Evolutionary conservation across 2,888 invertebrate species (phyloP).

Genomic region (Phymatocera aterrima): DNA sequence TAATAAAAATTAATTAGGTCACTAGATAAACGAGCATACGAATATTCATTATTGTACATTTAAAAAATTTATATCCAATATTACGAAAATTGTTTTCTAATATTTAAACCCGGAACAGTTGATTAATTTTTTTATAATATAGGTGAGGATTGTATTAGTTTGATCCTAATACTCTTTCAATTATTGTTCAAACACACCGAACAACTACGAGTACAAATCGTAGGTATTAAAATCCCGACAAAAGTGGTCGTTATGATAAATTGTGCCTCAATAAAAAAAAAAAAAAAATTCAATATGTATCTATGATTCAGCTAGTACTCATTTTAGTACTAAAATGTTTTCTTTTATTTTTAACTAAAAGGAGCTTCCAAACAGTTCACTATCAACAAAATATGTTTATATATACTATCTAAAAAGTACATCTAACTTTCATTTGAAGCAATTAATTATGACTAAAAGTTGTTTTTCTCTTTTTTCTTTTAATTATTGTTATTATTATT

Average conservation of each 20-base stretch:
- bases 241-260: not conserved
- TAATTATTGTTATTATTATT: slow-evolving; percentile 54
- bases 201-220: not conserved
- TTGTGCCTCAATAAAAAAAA: not conserved
- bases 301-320: slow-evolving; percentile 31
- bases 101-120: slow-evolving; percentile 30
- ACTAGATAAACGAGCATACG: slow-evolving; percentile 24
- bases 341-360: slow-evolving; percentile 19
- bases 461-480: slow-evolving; percentile 44
- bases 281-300: not conserved
- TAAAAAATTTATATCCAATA: slow-evolving; percentile 17
- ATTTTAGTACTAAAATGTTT: slow-evolving; percentile 19
- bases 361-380: slow-evolving; percentile 44
- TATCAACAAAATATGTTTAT: slow-evolving; percentile 36
- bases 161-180: not conserved
- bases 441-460: slow-evolving; percentile 66
- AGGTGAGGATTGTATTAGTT: slow-evolving; percentile 20
- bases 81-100: slow-evolving; percentile 30
- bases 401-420: slow-evolving; percentile 65
- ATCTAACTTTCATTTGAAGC: slow-evolving; percentile 66
- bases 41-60: slow-evolving; percentile 27
- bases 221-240: slow-evolving; percentile 29
- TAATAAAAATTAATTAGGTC: slow-evolving; percentile 1
- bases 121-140: slow-evolving; percentile 6
- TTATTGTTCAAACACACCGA: slow-evolving; percentile 29